phyloP scores from a whole-genome alignment of 1,140 invertebrate genomes.

The Drosophila ananassae region DNA sequence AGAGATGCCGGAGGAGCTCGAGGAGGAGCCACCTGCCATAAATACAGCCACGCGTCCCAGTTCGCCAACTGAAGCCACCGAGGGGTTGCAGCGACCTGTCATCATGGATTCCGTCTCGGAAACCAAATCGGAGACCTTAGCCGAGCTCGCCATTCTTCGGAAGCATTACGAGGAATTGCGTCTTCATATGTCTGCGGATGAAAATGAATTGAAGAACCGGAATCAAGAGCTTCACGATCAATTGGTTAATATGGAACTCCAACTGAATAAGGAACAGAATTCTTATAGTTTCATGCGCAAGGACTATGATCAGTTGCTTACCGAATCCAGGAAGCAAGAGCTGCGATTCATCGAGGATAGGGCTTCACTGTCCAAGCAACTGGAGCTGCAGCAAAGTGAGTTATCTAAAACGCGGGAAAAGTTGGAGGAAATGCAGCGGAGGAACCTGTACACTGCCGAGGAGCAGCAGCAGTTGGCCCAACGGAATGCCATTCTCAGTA shows the following conservation, averaged over 20 bases:
- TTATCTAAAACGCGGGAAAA: constrained; percentile 27
- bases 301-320: constrained; percentile 68
- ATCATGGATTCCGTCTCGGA: constrained; percentile 23
- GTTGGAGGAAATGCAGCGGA: constrained; percentile 6
- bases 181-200: constrained; percentile 64
- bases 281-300: constrained; percentile 65
- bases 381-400: constrained; percentile 29
- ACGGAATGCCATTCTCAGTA: constrained; percentile 51
- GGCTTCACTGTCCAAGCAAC: constrained; percentile 19
- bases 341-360: constrained; percentile 57
- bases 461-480: constrained; percentile 66
- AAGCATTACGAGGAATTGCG: constrained; percentile 74
- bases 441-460: constrained; percentile 53
- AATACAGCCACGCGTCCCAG: constrained; percentile 69
- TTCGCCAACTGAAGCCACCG: constrained; percentile 53
- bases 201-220: constrained; percentile 44
- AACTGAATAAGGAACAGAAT: constrained; percentile 51
- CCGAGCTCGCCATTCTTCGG: constrained; percentile 55
- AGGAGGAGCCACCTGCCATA: constrained; percentile 11
- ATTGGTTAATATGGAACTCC: constrained; percentile 45
- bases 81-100: constrained; percentile 50
- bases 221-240: constrained; percentile 60
- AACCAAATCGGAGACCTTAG: constrained; percentile 22
- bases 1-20: constrained; percentile 51
- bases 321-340: constrained; percentile 46